phyloP scores from a whole-genome alignment of 2,888 invertebrate genomes.

The Polylopha cassiicola region DNA sequence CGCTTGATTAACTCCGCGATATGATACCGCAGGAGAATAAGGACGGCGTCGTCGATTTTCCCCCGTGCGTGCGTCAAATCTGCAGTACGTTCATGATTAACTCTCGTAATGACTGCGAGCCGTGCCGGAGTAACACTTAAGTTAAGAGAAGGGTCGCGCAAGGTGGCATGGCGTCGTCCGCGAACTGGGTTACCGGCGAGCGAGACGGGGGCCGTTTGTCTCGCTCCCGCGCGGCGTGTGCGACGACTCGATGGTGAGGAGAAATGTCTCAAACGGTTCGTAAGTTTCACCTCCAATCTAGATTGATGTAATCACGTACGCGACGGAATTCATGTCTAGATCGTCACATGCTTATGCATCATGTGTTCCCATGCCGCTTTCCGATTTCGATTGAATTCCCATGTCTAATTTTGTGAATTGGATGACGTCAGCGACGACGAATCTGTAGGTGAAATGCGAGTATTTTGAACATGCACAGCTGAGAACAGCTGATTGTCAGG shows the following conservation, averaged over 20 bases:
- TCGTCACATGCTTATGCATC: constrained; percentile 11
- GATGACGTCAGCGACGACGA: constrained; percentile 4
- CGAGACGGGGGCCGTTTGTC: constrained; percentile 39
- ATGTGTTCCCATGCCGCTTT: constrained; percentile 25
- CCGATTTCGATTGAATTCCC: constrained; percentile 1
- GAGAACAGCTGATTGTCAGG: constrained; percentile 71
- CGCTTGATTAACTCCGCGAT: constrained; percentile 15
- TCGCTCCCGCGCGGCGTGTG: constrained; percentile 37
- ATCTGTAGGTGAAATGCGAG: constrained; percentile 29
- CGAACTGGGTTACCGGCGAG: constrained; percentile 52
- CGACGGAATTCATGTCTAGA: constrained; percentile 26
- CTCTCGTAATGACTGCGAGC: constrained; percentile 10
- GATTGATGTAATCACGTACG: constrained; percentile 42
- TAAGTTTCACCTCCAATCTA: constrained; percentile 44
- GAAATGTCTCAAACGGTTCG: constrained; percentile 36
- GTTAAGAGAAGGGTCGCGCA: constrained; percentile 51
- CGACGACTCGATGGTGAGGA: constrained; percentile 31
- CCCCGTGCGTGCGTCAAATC: constrained; percentile 17
- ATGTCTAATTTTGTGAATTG: not conserved
- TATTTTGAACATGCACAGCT: constrained; percentile 42
- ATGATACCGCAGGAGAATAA: constrained; percentile 18
- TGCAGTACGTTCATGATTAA: constrained; percentile 14
- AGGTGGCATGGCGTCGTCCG: constrained; percentile 49
- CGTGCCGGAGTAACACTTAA: constrained; percentile 35
- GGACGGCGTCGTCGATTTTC: constrained; percentile 20